These are phyloP conservation scores for Philereme transversata DNA, from an alignment of 2,888 invertebrate genomes.

Conservation along the genomic window DNA sequence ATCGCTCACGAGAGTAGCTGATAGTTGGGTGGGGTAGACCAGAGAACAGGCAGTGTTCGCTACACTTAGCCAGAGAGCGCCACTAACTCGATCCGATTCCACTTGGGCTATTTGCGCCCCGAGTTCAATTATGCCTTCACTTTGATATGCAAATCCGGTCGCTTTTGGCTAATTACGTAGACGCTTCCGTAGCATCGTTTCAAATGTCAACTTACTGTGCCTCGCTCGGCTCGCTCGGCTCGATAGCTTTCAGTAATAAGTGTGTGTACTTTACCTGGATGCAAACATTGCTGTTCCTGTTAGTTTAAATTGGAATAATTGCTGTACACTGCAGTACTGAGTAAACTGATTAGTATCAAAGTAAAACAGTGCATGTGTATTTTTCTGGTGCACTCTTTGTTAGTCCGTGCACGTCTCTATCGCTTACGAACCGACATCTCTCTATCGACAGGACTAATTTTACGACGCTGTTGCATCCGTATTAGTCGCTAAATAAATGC, in stretches of 20 bases:
- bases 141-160: conserved; percentile 81
- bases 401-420: conserved; percentile 3
- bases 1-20: conserved; percentile 39
- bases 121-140: conserved; percentile 78
- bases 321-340: conserved; percentile 15
- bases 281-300: conserved; percentile 26
- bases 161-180: conserved; percentile 79
- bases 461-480: conserved; percentile 11
- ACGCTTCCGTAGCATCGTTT: conserved; percentile 70
- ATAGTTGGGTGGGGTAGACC: conserved; percentile 26
- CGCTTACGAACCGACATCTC: too few relatives aligned
- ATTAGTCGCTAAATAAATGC: conserved; percentile 6
- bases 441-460: conserved; percentile 5
- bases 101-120: conserved; percentile 79
- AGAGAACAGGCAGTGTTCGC: conserved; percentile 51
- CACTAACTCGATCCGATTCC: conserved; percentile 79
- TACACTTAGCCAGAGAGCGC: conserved; percentile 66
- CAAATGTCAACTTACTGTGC: conserved; percentile 61
- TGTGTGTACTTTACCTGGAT: conserved; percentile 25
- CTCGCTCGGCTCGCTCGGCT: conserved; percentile 23
- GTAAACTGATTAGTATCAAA: conserved; percentile 9
- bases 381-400: conserved; percentile 6
- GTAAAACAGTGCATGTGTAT: background rate
- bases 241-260: conserved; percentile 22
- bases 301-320: conserved; percentile 31